A percentile compares a stretch with the other conserved stretches of the same genome.
These are phyloP conservation scores for Turnix velox DNA, from an alignment of 2,113 vertebrate species.

Conservation along the genomic window DNA sequence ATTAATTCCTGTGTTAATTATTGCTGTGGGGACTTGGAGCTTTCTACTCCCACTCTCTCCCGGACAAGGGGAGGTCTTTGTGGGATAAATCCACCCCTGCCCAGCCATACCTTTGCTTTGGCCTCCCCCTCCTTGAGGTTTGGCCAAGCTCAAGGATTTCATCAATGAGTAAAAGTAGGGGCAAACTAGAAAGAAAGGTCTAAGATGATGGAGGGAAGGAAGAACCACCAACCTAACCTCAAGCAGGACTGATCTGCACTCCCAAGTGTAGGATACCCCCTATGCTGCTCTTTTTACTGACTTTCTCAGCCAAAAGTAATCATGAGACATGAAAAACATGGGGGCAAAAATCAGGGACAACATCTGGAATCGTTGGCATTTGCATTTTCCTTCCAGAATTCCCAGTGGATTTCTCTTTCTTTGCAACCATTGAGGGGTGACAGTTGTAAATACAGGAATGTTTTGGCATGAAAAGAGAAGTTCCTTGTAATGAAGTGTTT, in stretches of 20 bases:
- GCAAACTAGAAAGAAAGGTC: accelerated
- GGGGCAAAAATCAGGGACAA: background rate
- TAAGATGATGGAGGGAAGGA: background rate
- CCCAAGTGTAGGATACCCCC: background rate
- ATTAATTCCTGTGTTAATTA: constrained; percentile 23
- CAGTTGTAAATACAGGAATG: background rate
- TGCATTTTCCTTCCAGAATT: background rate
- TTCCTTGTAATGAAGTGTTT: accelerated
- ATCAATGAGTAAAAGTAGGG: background rate
- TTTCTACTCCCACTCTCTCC: background rate
- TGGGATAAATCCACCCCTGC: background rate
- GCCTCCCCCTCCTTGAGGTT: background rate
- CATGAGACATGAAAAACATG: accelerated
- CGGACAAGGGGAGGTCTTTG: background rate
- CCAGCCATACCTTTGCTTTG: accelerated
- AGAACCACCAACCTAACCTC: background rate
- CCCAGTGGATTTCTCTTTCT: background rate
- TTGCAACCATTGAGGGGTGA: background rate
- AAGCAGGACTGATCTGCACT: accelerated
- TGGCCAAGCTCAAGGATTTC: background rate
- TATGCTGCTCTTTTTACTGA: too few species aligned
- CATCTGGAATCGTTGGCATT: background rate
- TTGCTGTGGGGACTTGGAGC: background rate
- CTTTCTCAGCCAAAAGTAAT: background rate
- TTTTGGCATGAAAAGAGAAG: background rate